Evolutionary conservation across 2,888 invertebrate species (phyloP).

Genomic region (Xestia sexstrigata): DNA sequence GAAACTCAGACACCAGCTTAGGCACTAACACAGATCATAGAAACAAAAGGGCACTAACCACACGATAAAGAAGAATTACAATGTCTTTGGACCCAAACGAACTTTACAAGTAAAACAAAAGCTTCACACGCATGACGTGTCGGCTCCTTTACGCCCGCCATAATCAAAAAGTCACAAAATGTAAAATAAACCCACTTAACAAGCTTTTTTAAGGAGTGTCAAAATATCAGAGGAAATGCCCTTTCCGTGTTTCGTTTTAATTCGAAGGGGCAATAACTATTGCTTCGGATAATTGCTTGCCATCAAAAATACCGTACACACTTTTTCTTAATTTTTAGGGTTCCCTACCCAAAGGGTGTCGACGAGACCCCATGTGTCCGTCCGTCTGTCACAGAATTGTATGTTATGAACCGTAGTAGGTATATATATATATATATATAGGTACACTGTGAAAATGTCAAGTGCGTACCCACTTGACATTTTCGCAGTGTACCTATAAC

Average conservation of each 20-base stretch:
- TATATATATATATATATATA: no score
- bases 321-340: constrained; percentile 66
- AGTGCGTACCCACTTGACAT: no score
- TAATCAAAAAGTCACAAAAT: constrained; percentile 37
- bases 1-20: no score
- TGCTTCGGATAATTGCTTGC: constrained; percentile 63
- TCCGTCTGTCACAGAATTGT: no score
- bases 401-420: no score
- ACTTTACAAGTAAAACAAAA: neutral
- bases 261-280: constrained; percentile 64
- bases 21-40: no score
- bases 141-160: constrained; percentile 2
- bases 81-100: no score
- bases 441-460: no score
- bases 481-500: no score
- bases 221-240: constrained; percentile 68
- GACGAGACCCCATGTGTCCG: neutral
- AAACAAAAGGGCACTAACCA: no score
- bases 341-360: neutral
- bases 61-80: no score
- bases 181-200: constrained; percentile 21
- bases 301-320: constrained; percentile 57
- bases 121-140: constrained; percentile 12
- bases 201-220: constrained; percentile 49
- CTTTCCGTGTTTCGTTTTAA: constrained; percentile 69